Evolutionary conservation across 2,113 vertebrate species (phyloP).

Genomic region (Sylvilagus bachmani): DNA sequence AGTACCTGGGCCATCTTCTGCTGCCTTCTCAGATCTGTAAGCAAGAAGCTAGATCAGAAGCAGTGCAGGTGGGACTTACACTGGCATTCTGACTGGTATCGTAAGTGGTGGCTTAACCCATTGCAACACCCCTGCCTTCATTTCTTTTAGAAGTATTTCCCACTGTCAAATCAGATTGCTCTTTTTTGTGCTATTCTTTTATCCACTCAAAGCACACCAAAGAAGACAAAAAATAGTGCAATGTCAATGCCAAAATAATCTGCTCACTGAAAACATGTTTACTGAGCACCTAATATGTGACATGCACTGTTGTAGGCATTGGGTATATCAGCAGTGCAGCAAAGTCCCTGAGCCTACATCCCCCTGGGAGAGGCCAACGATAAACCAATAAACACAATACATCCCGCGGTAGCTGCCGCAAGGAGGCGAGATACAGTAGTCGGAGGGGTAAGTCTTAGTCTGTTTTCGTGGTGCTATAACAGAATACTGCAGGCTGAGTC

Average conservation of each 20-base stretch:
- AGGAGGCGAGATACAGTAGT: constrained; percentile 39
- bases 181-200: background rate
- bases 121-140: background rate
- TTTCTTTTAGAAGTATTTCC: background rate
- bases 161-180: background rate
- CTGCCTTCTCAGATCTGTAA: too few relatives aligned
- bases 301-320: constrained; percentile 4
- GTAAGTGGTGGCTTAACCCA: too few relatives aligned
- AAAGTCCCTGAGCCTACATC: background rate
- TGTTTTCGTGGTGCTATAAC: too few relatives aligned
- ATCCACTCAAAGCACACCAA: background rate
- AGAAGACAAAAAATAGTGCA: constrained; percentile 28
- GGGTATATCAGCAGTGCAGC: background rate
- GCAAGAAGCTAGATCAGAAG: too few relatives aligned
- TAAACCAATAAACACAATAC: background rate
- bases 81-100: too few relatives aligned
- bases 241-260: constrained; percentile 23
- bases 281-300: background rate
- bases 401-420: background rate
- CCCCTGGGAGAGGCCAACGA: background rate
- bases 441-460: background rate
- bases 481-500: too few relatives aligned
- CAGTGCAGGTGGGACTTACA: too few relatives aligned
- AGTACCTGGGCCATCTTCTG: too few relatives aligned
- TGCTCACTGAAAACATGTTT: constrained; percentile 44